phyloP scores from a whole-genome alignment of 1,140 invertebrate species.

The Muscidifurax raptorellus region DNA sequence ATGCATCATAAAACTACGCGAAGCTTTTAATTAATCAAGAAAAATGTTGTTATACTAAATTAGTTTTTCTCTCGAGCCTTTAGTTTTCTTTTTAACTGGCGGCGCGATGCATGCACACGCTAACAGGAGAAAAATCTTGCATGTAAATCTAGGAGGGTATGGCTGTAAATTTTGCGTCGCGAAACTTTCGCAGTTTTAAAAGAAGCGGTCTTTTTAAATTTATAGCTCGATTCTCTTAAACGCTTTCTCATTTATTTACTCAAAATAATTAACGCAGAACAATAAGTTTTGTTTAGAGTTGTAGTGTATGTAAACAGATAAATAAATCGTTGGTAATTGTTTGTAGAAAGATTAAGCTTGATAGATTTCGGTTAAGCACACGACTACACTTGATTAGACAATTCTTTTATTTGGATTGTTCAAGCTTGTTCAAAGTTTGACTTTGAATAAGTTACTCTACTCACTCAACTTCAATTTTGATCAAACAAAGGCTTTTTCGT shows the following conservation, averaged over 20 bases:
- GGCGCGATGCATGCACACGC: background rate
- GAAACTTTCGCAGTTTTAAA: conserved; percentile 11
- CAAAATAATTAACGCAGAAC: background rate
- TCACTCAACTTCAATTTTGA: too few species aligned
- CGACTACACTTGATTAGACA: too few species aligned
- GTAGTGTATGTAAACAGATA: background rate
- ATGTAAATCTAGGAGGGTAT: background rate
- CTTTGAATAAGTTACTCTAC: too few species aligned
- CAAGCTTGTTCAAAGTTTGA: too few species aligned
- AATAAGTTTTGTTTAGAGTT: background rate
- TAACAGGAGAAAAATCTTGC: background rate
- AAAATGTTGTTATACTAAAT: background rate
- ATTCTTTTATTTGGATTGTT: too few species aligned
- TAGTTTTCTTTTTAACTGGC: background rate
- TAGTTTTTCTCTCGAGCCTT: background rate
- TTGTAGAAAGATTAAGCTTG: background rate
- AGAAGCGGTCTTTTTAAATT: background rate
- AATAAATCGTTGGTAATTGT: background rate
- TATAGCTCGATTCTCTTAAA: background rate
- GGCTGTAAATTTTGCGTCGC: background rate
- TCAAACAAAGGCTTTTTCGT: background rate
- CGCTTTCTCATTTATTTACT: background rate
- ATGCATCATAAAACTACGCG: background rate
- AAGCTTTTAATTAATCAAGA: background rate
- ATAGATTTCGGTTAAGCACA: background rate